A percentile compares a stretch with the other conserved stretches of the same genome.
Evolutionary conservation across 2,797 vertebrate genomes (phyloP).

Genomic region (Alosa sapidissima): DNA sequence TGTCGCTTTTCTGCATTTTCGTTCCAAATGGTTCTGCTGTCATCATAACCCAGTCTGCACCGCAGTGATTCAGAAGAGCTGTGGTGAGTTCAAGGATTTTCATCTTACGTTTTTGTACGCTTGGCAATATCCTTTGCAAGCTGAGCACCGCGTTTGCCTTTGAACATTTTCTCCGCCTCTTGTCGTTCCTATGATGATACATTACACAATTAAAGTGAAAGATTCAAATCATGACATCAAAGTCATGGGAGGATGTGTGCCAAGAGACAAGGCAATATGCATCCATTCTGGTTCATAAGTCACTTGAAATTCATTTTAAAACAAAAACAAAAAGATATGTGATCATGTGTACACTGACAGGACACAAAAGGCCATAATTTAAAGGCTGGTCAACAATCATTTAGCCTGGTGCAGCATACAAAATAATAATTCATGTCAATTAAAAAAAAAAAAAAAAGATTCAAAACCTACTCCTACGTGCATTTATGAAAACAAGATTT

Average conservation of each 20-base stretch:
- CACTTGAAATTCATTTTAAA: neutral
- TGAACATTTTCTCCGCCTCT: slow-evolving; percentile 99
- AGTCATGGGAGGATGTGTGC: neutral
- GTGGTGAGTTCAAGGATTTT: slow-evolving; percentile 71
- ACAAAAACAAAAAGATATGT: neutral
- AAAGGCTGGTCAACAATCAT: neutral
- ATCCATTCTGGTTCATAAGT: neutral
- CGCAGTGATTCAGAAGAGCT: slow-evolving; percentile 86
- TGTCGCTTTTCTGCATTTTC: neutral
- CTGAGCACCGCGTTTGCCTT: slow-evolving; percentile 98
- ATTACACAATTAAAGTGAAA: slow-evolving; percentile 84
- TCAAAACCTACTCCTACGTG: too few relatives aligned
- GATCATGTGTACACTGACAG: too few relatives aligned
- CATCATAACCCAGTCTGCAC: slow-evolving; percentile 44
- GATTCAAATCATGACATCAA: slow-evolving; percentile 31
- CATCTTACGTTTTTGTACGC: slow-evolving; percentile 98
- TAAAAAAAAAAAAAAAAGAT: too few relatives aligned
- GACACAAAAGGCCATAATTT: neutral
- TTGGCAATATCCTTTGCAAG: slow-evolving; percentile 99
- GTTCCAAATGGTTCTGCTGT: neutral
- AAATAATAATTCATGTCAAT: too few relatives aligned
- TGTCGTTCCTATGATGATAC: slow-evolving; percentile 95
- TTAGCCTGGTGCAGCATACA: neutral
- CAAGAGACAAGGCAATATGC: neutral
- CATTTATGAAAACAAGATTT: slow-evolving; percentile 25